Base-by-base conservation (phyloP, 2,888 invertebrate genomes). In the Vandiemenella viatica region DNA sequence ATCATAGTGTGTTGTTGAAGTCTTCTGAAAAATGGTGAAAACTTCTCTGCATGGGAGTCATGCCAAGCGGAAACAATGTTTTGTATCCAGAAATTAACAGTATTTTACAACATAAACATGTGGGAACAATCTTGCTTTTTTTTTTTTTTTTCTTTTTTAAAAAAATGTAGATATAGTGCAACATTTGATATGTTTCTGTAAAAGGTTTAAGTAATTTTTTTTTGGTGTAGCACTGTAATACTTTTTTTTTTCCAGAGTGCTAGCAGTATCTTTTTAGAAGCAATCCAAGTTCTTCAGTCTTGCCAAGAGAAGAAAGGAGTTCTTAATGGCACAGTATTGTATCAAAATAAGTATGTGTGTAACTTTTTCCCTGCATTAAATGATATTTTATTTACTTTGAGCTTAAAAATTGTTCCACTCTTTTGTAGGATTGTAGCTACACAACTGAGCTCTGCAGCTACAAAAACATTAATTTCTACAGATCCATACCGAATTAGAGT, bases 211-310 rank as follows among this genome's bases (percentile, higher is more conserved):
- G n/a, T n/a, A n/a, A n/a, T n/a, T n/a, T n/a, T n/a, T n/a, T n/a
- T n/a, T n/a, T n/a, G n/a, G n/a, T n/a, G n/a, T n/a, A n/a, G n/a
- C n/a, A n/a, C n/a, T n/a, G n/a, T n/a, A n/a, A n/a, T n/a, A n/a
- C n/a, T 41, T 41, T 16, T 5, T 19, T 21, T 45, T 20, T 52
- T 73, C 40, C 68, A 90, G 88, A 88, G 85, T 65, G 87, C 84
- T 23, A 85, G 85, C 58, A 84, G 83, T 56, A 79, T 91, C 53
- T 91, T 85, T 65, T 74, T 90, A 65, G 87, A 89, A 69, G 83
- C 90, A 1, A 80, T 87, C 67, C 85, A 90, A 64, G 77, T 90
- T 50, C 67, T 93, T 53, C 87, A 91, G 60, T 79, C 82, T 56
- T 89, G 88, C 61, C 83, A 88, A 63, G 79, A 80, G 62, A 79